Percentiles rank a stretch among this genome's conserved stretches.
Evolutionary conservation across 1,140 invertebrate genomes (phyloP).

Genomic region (silkworm (Bombyx mori)): DNA sequence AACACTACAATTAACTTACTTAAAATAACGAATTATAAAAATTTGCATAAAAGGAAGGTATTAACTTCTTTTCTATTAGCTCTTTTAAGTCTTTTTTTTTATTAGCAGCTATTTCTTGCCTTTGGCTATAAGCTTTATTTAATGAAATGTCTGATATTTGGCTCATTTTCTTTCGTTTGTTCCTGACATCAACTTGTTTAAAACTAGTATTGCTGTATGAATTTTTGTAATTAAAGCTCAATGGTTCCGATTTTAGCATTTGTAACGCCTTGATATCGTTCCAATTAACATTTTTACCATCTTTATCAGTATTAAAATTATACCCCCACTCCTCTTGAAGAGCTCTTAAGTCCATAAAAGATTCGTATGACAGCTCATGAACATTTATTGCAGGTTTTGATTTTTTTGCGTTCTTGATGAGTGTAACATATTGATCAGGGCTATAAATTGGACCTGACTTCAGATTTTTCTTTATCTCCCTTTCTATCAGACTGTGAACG

Average conservation of each 20-base stretch:
- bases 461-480: conserved; percentile 17
- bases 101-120: conserved; percentile 12
- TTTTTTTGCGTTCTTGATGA: conserved; percentile 23
- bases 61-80: conserved; percentile 11
- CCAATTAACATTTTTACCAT: conserved; percentile 18
- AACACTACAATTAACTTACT: no score
- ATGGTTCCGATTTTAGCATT: conserved; percentile 11
- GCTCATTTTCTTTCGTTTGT: conserved; percentile 18
- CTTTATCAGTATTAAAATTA: conserved; percentile 9
- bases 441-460: conserved; percentile 21
- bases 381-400: conserved; percentile 12
- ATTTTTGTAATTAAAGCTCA: conserved; percentile 16
- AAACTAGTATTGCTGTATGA: conserved; percentile 18
- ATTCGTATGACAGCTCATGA: conserved; percentile 11
- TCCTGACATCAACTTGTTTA: conserved; percentile 13
- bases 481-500: conserved; percentile 18
- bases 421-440: conserved; percentile 14
- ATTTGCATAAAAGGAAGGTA: conserved; percentile 8
- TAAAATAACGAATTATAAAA: conserved; percentile 9
- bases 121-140: conserved; percentile 9
- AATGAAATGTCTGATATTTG: conserved; percentile 5
- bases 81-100: conserved; percentile 17
- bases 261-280: conserved; percentile 28
- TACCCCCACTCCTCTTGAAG: conserved; percentile 19
- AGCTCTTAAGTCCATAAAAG: conserved; percentile 11